A percentile compares a stretch with the other conserved stretches of the same genome.
These are phyloP conservation scores for Struthio camelus DNA, from an alignment of 2,113 vertebrate genomes.

Conservation along the genomic window DNA sequence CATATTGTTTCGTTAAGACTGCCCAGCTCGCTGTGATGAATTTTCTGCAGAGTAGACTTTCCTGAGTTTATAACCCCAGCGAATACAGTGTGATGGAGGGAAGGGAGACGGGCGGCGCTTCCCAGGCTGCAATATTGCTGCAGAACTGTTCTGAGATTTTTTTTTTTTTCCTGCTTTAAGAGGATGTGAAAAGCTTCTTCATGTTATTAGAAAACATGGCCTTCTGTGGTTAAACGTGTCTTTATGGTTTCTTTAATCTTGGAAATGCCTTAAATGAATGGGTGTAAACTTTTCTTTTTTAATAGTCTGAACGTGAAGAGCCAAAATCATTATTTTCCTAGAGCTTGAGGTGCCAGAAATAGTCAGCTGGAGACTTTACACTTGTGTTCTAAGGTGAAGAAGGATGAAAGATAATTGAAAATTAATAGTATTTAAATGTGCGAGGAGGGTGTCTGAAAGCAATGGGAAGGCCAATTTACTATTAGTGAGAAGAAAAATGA, in stretches of 20 bases:
- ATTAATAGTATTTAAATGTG: constrained; percentile 66
- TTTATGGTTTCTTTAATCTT: constrained; percentile 77
- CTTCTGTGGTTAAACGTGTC: constrained; percentile 67
- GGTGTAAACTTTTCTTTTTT: constrained; percentile 74
- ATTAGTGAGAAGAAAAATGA: constrained; percentile 55
- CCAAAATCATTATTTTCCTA: constrained; percentile 78
- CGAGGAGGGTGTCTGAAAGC: constrained; percentile 54
- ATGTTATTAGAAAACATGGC: constrained; percentile 63
- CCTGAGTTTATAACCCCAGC: constrained; percentile 43
- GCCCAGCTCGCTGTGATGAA: not conserved
- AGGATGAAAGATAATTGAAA: constrained; percentile 69
- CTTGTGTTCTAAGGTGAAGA: constrained; percentile 74
- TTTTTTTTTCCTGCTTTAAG: not conserved
- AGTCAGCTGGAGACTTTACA: constrained; percentile 67
- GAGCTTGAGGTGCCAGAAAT: constrained; percentile 71
- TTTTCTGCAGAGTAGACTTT: constrained; percentile 7
- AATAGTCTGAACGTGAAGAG: constrained; percentile 71
- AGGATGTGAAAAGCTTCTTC: constrained; percentile 50
- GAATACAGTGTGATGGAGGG: not conserved
- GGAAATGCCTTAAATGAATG: constrained; percentile 73
- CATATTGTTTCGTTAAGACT: not conserved
- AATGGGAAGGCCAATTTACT: constrained; percentile 34
- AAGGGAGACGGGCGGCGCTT: not conserved
- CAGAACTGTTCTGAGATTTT: not conserved
- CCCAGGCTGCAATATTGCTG: not conserved